Evolutionary conservation across 2,888 invertebrate species (phyloP), one percentile per base, ranked within the genome.

Genomic region (Heliconius charithonia): DNA sequence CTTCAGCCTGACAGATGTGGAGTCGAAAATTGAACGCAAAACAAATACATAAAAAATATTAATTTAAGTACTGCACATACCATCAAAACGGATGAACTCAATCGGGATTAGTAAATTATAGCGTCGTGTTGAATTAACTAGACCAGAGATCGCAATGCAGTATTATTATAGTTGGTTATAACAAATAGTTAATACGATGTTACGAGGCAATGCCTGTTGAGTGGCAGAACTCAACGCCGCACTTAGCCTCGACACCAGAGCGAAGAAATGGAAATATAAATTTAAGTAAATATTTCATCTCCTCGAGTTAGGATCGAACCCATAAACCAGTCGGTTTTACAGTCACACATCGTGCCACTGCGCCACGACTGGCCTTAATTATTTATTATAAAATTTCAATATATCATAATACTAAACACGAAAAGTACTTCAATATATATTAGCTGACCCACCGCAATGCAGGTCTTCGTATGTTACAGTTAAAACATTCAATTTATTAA

Each of bases 401-500:
- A 51, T 51, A 16, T 22, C 16, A 51, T 19, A 51, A 51, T 51
- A 16, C 63, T 19, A 29, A 66, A 10, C n/a, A n/a, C 66, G 10
- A 37, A 37, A 37, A n/a, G 32, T 10, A 22, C n/a, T n/a, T 41
- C 1, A 25, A 25, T n/a, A 6, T 3, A 37, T 37, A 67, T 37
- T 66, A 37, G 65, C n/a, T 37, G 32, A 66, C 29, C 3, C 37
- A 22, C 37, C 37, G 67, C 67, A 67, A 37, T 67, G 67, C 67
- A 67, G 67, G 67, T n/a, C 41, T 27, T 41, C 25, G 25, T 69
- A 69, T 41, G 25, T 69, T 69, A 69, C 32, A 69, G 41, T 69
- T 69, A 41, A 41, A 41, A 41, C 25, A 41, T 69, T 41, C 69
- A 25, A 69, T 69, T 69, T 69, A 69, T 41, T 69, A 71, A 71